Conservation (phyloP, 2,888 invertebrate genomes). For the Acleris cristana region DNA sequence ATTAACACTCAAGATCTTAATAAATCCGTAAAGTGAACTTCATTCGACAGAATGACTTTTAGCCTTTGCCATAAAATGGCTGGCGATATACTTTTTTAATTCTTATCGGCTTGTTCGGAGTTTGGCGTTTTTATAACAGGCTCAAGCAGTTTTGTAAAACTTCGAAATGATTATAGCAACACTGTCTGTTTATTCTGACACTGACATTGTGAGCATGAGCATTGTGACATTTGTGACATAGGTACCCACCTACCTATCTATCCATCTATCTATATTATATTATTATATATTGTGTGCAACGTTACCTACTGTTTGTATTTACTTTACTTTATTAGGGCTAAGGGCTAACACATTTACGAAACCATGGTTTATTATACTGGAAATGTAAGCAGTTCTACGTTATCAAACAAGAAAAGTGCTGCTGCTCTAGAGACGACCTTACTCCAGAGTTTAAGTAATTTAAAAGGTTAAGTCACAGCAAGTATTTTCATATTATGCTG, state of each 20-base stretch:
- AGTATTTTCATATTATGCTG: neutral
- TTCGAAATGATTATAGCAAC: no score
- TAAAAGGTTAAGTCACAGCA: conserved; percentile 23
- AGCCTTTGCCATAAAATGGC: conserved; percentile 35
- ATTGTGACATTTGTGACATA: no score
- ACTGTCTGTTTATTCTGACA: no score
- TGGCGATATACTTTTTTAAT: conserved; percentile 15
- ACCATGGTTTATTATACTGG: conserved; percentile 39
- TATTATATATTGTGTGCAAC: neutral
- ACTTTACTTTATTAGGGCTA: neutral
- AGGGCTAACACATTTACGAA: neutral
- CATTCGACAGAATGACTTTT: conserved; percentile 30
- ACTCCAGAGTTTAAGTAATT: conserved; percentile 52
- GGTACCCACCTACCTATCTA: no score
- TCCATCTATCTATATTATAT: no score
- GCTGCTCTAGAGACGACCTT: conserved; percentile 58
- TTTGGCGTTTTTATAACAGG: neutral
- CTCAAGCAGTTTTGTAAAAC: conserved; percentile 3
- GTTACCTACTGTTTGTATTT: neutral
- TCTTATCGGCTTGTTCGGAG: no score
- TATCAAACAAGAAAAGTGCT: conserved; percentile 54
- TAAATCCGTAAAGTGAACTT: no score
- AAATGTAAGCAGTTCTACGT: conserved; percentile 39
- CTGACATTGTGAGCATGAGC: no score
- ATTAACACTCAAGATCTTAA: no score